Evolutionary conservation across 2,113 vertebrate species (phyloP).

Genomic region (Ophthalmolycus amberensis): DNA sequence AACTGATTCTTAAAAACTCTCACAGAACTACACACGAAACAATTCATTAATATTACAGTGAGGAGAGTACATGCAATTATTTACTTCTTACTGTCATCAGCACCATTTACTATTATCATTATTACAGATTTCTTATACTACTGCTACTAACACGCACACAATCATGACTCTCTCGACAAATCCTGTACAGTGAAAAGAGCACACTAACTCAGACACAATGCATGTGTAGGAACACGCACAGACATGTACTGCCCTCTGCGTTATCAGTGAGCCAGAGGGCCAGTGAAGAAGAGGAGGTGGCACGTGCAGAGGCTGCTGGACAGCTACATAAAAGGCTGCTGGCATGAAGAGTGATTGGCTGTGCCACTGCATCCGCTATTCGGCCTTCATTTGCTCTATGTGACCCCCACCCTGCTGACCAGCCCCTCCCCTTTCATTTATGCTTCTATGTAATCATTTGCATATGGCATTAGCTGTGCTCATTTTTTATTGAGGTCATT

Average conservation of each 20-base stretch:
- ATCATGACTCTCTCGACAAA: neutral
- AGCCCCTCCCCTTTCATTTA: conserved; percentile 44
- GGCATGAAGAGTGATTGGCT: conserved; percentile 81
- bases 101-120: neutral
- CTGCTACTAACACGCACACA: neutral
- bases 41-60: neutral
- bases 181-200: neutral
- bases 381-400: conserved; percentile 58
- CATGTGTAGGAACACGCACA: neutral
- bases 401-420: conserved; percentile 50
- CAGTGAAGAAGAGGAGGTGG: conserved; percentile 61
- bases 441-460: conserved; percentile 78
- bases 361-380: conserved; percentile 30
- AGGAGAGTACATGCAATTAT: neutral
- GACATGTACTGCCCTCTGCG: conserved; percentile 39
- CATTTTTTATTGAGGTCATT: conserved; percentile 78
- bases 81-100: neutral
- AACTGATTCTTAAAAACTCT: neutral
- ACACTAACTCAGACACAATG: neutral
- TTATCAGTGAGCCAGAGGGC: conserved; percentile 75
- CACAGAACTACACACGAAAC: neutral
- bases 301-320: conserved; percentile 64
- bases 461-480: conserved; percentile 78
- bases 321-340: conserved; percentile 80
- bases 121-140: neutral